These are phyloP conservation scores for Fabriciana adippe DNA, from an alignment of 2,888 invertebrate species.

Conservation along the genomic window DNA sequence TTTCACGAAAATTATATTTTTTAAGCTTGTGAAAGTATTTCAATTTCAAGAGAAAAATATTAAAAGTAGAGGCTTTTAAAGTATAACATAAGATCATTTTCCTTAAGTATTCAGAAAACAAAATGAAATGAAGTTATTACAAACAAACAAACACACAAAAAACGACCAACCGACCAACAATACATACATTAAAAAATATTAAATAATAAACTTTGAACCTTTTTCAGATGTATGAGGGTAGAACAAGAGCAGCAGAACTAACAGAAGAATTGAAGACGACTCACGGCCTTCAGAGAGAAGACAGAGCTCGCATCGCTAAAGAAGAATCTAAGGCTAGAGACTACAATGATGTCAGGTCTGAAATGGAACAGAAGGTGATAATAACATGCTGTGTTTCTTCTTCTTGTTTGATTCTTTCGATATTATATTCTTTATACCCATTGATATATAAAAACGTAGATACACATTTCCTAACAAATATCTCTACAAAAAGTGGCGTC, in stretches of 20 bases:
- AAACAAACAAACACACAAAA: neutral
- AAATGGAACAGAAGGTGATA: conserved; percentile 64
- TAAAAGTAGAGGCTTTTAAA: too few species aligned
- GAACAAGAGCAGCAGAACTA: conserved; percentile 85
- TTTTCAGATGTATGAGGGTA: conserved; percentile 86
- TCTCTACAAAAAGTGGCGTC: too few species aligned
- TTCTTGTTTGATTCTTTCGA: too few species aligned
- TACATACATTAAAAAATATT: neutral
- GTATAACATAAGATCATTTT: too few species aligned
- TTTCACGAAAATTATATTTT: neutral
- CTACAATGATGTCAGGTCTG: conserved; percentile 55
- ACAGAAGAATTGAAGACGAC: conserved; percentile 87
- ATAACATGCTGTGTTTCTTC: neutral
- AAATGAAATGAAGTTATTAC: too few species aligned
- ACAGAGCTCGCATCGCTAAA: conserved; percentile 62
- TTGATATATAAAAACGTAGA: too few species aligned
- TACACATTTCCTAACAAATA: too few species aligned
- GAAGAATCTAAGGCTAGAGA: conserved; percentile 68
- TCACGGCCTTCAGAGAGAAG: conserved; percentile 84
- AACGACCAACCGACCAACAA: too few species aligned
- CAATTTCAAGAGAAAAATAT: too few species aligned
- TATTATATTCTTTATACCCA: too few species aligned
- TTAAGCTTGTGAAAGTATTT: too few species aligned
- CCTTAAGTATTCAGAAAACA: too few species aligned
- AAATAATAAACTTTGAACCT: neutral